Base-by-base conservation (phyloP, 2,888 invertebrate genomes). In the Hipparchia sbordonii region DNA sequence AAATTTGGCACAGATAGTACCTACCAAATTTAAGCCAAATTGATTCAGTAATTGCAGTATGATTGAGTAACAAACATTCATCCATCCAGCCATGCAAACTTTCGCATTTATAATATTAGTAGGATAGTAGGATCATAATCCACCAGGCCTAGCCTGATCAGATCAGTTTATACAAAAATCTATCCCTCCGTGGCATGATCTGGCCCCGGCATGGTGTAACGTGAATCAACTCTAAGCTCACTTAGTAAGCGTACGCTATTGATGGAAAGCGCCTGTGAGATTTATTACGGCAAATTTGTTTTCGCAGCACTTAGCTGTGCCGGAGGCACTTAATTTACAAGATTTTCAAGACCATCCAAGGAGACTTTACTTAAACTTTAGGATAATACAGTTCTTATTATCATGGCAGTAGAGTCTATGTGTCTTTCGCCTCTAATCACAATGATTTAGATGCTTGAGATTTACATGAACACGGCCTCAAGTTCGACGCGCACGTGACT, bases 191-290 rank as follows among this genome's bases (percentile, higher is more conserved):
- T 23, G 23, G 23, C 23, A 23, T 23, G 23, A 23, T 23, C 23
- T 23, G 5, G 39, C 39, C 39, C 39, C 39, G 39, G 39, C 39
- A 39, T 5, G 39, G 39, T 39, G 23, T 39, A 39, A 39, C 39
- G 39, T 39, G 39, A 4, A 39, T 39, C 39, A 78, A 76, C 79
- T 78, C 76, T 23, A 73, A 76, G 23, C 57, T 57, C 72, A 72
- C 67, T 71, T 66, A 65, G 51, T 52, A 12, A 12, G 52, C 13
- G 39, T 39, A 12, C 10, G 33, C 65, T 48, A 57, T 68, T 59
- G 59, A 59, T 68, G 59, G 23, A 59, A 60, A 10, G 59, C 67
- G 67, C 67, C 67, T 68, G 33, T 48, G 23, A 59, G 33, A 68
- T 68, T 68, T 68, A 68, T 68, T 59, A 48, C 23, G 12, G 67